Base-by-base conservation (phyloP, 23 tunicate species). In the Halocynthia aurantium region DNA sequence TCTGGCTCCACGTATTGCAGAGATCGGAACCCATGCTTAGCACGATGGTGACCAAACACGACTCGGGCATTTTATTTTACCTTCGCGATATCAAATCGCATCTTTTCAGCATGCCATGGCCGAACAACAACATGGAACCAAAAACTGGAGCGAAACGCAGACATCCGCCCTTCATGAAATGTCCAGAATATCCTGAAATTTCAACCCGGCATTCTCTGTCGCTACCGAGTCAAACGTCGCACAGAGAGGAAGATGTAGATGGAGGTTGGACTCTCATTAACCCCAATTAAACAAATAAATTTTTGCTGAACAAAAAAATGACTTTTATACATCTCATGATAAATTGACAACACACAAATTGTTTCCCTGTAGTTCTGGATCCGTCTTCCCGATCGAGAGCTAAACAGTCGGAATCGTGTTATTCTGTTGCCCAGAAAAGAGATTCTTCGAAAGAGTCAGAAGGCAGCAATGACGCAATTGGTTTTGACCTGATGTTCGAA, bases 401-500 rank as follows among this genome's bases (percentile, higher is more conserved):
- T 0, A 9, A 8, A 0, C 22, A 65, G 9, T 11, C 13, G 15
- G 70, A 65, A 65, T 20, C 70, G 15, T 10, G 49, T 20, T 9
- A 40, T 11, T n/a, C 63, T 13, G 31, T 20, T 2, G 6, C 22
- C 19, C 22, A 31, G 44, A 31, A 31, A 31, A 31, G 4, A 4
- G 44, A 31, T 31, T 31, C 4, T 31, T 31, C 44, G 44, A 31
- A 31, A 31, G 44, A 31, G 44, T 31, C 44, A 31, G 44, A 31
- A 31, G 44, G 44, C 2, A 4, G 44, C 44, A 70, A 6, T 51
- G 49, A 10, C 5, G 78, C 56, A n/a, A 8, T 80, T 58, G 96
- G 87, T 9, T 88, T 88, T 74, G 95, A 88, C 5, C 13, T 83
- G 8, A 11, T 19, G 50, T 88, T 88, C 61, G 83, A 83, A 62